Evolutionary conservation across 2,888 invertebrate species (phyloP).

Genomic region (Lochmaea crataegi): DNA sequence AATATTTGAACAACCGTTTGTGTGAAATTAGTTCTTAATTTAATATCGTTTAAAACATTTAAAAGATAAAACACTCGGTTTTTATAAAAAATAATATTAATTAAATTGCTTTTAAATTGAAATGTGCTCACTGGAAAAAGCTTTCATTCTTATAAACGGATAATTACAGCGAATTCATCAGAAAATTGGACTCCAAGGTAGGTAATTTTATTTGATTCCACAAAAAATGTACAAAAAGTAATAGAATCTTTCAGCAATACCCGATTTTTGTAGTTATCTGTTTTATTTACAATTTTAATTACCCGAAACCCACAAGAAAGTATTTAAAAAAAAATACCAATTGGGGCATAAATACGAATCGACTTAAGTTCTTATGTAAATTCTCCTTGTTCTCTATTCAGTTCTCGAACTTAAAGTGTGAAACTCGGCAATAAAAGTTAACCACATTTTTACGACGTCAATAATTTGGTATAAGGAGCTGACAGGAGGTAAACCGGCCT

Average conservation of each 20-base stretch:
- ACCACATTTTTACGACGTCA: conserved; percentile 37
- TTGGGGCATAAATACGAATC: conserved; percentile 21
- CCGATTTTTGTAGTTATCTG: background rate
- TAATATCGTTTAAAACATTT: conserved; percentile 9
- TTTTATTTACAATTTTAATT: background rate
- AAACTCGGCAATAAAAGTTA: conserved; percentile 35
- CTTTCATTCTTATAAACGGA: no score
- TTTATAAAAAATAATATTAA: no score
- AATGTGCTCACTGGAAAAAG: no score
- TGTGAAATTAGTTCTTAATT: conserved; percentile 27
- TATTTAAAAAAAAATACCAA: conserved; percentile 9
- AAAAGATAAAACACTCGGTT: background rate
- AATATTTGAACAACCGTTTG: conserved; percentile 25
- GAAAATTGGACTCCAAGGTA: no score
- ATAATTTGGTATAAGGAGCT: conserved; percentile 41
- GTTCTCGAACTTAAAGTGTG: conserved; percentile 28
- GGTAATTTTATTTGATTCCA: no score
- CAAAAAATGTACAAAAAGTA: no score
- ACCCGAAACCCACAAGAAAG: background rate
- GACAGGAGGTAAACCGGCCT: conserved; percentile 33
- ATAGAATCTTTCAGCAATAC: background rate
- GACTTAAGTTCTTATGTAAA: conserved; percentile 31
- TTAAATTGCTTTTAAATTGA: no score
- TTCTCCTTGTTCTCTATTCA: conserved; percentile 32
- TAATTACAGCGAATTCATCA: no score